These are phyloP conservation scores for Ichneumon xanthorius DNA, from an alignment of 2,888 invertebrate species.

Conservation along the genomic window DNA sequence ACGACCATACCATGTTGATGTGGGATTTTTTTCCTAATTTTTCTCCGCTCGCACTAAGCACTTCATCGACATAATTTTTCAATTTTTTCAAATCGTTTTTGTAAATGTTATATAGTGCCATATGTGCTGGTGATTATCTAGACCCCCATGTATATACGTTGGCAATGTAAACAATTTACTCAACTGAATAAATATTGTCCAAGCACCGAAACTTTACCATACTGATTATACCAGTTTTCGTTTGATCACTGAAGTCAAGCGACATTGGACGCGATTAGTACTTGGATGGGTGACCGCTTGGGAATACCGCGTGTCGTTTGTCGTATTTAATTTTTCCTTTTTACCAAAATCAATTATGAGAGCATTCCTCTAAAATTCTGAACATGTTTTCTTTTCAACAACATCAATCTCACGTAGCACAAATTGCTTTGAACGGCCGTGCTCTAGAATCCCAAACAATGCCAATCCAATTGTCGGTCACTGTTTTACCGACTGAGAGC, in stretches of 20 bases:
- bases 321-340: background rate
- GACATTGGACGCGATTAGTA: background rate
- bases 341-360: background rate
- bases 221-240: background rate
- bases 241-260: background rate
- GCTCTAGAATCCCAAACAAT: background rate
- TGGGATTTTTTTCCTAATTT: too few relatives aligned
- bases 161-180: too few relatives aligned
- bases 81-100: too few relatives aligned
- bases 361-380: background rate
- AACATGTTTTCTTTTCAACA: background rate
- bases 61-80: too few relatives aligned
- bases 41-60: too few relatives aligned
- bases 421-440: background rate
- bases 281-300: slow-evolving; percentile 6
- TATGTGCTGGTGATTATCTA: too few relatives aligned
- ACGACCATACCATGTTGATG: background rate
- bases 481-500: background rate
- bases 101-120: too few relatives aligned
- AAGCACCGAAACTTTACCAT: too few relatives aligned
- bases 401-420: background rate
- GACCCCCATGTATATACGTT: too few relatives aligned
- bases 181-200: too few relatives aligned
- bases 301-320: background rate
- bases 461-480: background rate